These are phyloP conservation scores for Astreopora myriophthalma DNA, from an alignment of 64 coral and sea anemone species.

Conservation along the genomic window DNA sequence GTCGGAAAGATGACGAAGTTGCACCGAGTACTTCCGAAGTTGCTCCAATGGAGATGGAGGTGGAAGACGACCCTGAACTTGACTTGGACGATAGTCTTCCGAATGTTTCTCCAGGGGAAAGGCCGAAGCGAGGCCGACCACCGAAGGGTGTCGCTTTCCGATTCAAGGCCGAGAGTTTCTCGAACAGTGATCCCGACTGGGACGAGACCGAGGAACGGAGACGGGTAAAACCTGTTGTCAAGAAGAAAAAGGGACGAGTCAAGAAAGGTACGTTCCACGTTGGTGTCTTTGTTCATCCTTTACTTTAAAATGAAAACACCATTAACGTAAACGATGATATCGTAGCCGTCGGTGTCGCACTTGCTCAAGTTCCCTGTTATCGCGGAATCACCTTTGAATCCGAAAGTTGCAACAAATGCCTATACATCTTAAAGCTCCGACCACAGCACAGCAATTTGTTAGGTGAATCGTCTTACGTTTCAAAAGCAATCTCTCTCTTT, in stretches of 20 bases:
- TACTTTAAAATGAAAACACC: too few relatives aligned
- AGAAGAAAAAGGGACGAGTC: constrained; percentile 66
- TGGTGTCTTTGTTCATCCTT: background rate
- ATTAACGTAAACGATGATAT: too few relatives aligned
- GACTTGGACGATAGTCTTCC: constrained; percentile 65
- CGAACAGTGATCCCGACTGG: constrained; percentile 84
- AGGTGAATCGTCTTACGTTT: background rate
- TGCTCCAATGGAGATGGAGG: background rate
- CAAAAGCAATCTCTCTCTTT: background rate
- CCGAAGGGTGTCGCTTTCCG: constrained; percentile 54
- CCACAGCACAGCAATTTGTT: too few relatives aligned
- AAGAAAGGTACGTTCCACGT: constrained; percentile 51
- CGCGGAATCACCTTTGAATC: too few relatives aligned
- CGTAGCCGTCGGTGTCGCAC: too few relatives aligned
- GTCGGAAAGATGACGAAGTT: constrained; percentile 82
- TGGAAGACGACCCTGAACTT: constrained; percentile 51
- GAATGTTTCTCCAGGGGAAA: constrained; percentile 38
- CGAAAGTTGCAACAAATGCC: too few relatives aligned
- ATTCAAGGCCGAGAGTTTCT: constrained; percentile 41
- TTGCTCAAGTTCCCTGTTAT: too few relatives aligned
- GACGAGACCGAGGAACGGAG: constrained; percentile 77
- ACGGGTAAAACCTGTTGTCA: constrained; percentile 49
- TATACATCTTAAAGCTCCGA: too few relatives aligned
- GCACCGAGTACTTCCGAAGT: constrained; percentile 47
- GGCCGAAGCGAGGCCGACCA: constrained; percentile 79